These are phyloP conservation scores for Hedychridium roseum DNA, from an alignment of 2,888 invertebrate species.

Conservation along the genomic window DNA sequence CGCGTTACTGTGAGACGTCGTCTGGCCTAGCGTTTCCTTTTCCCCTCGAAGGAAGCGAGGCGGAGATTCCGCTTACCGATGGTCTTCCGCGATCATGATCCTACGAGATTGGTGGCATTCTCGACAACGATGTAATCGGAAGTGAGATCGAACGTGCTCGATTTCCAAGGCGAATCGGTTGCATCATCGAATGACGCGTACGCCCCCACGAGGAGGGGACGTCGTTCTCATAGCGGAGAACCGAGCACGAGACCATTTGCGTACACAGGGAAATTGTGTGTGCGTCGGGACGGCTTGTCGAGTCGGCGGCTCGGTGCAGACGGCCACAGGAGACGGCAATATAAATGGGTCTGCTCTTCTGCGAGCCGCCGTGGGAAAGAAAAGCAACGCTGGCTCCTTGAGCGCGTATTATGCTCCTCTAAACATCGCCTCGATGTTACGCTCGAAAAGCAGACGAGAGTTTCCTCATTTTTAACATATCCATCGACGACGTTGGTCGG, in stretches of 20 bases:
- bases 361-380: conserved; percentile 56
- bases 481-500: too few species aligned
- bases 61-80: neutral
- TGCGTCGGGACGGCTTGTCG: conserved; percentile 4
- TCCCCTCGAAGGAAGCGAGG: neutral
- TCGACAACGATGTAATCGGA: conserved; percentile 7
- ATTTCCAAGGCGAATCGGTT: conserved; percentile 44
- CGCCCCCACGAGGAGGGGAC: conserved; percentile 50
- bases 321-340: conserved; percentile 40
- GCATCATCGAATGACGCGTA: conserved; percentile 35
- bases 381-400: conserved; percentile 35
- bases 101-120: neutral
- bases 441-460: too few species aligned
- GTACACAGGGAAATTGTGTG: conserved; percentile 21
- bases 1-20: neutral
- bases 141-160: conserved; percentile 27
- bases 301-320: conserved; percentile 23
- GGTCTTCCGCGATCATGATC: neutral
- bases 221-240: conserved; percentile 48
- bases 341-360: conserved; percentile 39
- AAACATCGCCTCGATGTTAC: too few species aligned
- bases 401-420: neutral
- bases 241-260: conserved; percentile 20
- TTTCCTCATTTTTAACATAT: too few species aligned
- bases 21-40: neutral